Base-by-base conservation (phyloP, 1,140 invertebrate species). In the Drosophila nasuta region DNA sequence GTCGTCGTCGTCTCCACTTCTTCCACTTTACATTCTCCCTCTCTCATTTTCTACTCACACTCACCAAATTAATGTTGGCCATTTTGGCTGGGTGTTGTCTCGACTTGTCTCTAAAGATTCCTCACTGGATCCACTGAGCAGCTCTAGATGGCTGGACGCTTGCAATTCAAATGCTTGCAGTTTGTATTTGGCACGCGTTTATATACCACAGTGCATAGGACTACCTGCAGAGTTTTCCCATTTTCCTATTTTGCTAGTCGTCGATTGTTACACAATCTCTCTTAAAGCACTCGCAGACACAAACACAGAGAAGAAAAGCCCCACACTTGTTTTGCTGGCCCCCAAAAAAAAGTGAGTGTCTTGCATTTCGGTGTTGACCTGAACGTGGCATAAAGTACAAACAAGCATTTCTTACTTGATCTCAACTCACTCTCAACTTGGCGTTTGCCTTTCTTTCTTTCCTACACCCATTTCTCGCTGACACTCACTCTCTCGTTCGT, bases 311-410 rank as follows among this genome's bases (percentile, higher is more conserved):
- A 25, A 25, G 8, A 57, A 56, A 67, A 43, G n/a, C 57, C 38
- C 15, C 46, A 60, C 48, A 28, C 48, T 49, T 49, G 49, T 28
- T 52, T 25, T 52, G 60, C 20, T 58, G 62, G 46, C 73, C 63
- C 64, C 35, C 35, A 33, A 33, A 38, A 38, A 85, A 86, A 87
- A 87, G 82, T 80, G 83, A 87, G 72, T 88, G 82, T 82, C 81
- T 79, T 66, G 58, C 75, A 75, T 71, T 78, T 77, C 7, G 25
- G 25, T 58, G 70, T 65, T 81, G 79, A 79, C 79, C 79, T 67
- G 72, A 54, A 38, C 54, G 62, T 48, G 62, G 38, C 51, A 13
- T 38, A 17, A 25, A 4, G 13, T 28, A n/a, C 45, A 38, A 25
- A 41, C 56, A 46, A 49, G 45, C 48, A 17, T 65, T 63, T 65